Conservation (phyloP, 1,140 invertebrate species). For the Drosophila arizonae region DNA sequence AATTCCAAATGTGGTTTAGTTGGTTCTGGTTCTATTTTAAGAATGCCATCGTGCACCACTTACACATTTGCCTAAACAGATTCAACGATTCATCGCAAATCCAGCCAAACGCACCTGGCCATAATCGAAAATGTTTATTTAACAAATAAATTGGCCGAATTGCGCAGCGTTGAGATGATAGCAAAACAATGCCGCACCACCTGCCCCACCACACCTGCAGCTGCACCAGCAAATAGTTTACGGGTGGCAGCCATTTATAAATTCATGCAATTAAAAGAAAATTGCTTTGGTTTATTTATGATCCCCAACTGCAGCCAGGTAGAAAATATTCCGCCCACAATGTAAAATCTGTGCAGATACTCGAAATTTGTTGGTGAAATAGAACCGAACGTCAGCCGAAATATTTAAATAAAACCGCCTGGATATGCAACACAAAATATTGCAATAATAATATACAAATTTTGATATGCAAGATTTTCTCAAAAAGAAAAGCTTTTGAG, state of each 20-base stretch:
- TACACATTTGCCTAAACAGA: slow-evolving; percentile 35
- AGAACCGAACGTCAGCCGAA: background rate
- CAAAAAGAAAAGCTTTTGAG: too few species aligned
- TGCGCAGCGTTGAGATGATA: slow-evolving; percentile 38
- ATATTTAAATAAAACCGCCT: background rate
- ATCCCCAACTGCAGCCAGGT: slow-evolving; percentile 44
- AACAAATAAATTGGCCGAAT: slow-evolving; percentile 67
- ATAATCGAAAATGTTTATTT: slow-evolving; percentile 66
- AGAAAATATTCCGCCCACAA: slow-evolving; percentile 40
- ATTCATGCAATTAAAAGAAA: slow-evolving; percentile 67
- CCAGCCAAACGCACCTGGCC: slow-evolving; percentile 24
- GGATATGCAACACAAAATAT: background rate
- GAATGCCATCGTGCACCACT: background rate
- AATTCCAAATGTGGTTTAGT: too few species aligned
- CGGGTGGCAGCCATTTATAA: slow-evolving; percentile 21
- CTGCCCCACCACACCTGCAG: background rate
- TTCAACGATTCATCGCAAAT: slow-evolving; percentile 22
- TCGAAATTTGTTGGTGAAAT: slow-evolving; percentile 15
- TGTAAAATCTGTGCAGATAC: slow-evolving; percentile 45
- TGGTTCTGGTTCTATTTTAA: background rate
- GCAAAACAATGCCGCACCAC: background rate
- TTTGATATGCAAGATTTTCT: too few species aligned
- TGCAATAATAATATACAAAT: too few species aligned
- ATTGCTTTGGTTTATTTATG: slow-evolving; percentile 39
- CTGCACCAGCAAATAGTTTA: slow-evolving; percentile 17